Conservation (phyloP, 2,888 invertebrate genomes). For the Ditylenchus weischeri region DNA sequence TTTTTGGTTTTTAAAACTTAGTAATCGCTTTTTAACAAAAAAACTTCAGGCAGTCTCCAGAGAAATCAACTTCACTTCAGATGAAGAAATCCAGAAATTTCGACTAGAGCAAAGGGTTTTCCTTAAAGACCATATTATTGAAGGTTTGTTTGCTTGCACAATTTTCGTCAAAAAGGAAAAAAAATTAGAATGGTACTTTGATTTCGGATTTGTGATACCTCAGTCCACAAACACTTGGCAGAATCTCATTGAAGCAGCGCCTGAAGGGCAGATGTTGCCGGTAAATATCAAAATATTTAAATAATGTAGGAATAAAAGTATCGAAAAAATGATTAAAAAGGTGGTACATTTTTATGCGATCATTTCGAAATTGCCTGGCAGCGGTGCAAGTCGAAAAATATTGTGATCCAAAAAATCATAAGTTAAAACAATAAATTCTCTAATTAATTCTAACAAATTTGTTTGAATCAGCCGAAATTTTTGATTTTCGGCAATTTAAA, state of each 20-base stretch:
- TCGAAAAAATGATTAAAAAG: too few species aligned
- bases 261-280: constrained; percentile 99
- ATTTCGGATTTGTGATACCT: constrained; percentile 97
- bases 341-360: too few species aligned
- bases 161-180: constrained; percentile 13
- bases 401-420: too few species aligned
- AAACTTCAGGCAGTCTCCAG: constrained; percentile 61
- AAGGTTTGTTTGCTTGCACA: constrained; percentile 42
- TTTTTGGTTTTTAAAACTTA: background rate
- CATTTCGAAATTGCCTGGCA: too few species aligned
- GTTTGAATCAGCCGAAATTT: too few species aligned
- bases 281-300: constrained; percentile 62
- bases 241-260: constrained; percentile 94
- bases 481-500: too few species aligned
- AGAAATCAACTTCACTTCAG: constrained; percentile 66
- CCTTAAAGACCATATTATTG: constrained; percentile 64
- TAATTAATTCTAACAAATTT: too few species aligned
- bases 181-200: constrained; percentile 87
- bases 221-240: constrained; percentile 99
- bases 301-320: too few species aligned
- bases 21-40: too few species aligned
- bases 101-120: constrained; percentile 79
- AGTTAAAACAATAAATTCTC: too few species aligned
- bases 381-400: too few species aligned
- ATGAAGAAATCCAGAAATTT: constrained; percentile 90